A percentile compares a stretch with the other conserved stretches of the same genome.
These are phyloP conservation scores for Nemotelus pantherinus DNA, from an alignment of 2,888 invertebrate species.

Conservation along the genomic window DNA sequence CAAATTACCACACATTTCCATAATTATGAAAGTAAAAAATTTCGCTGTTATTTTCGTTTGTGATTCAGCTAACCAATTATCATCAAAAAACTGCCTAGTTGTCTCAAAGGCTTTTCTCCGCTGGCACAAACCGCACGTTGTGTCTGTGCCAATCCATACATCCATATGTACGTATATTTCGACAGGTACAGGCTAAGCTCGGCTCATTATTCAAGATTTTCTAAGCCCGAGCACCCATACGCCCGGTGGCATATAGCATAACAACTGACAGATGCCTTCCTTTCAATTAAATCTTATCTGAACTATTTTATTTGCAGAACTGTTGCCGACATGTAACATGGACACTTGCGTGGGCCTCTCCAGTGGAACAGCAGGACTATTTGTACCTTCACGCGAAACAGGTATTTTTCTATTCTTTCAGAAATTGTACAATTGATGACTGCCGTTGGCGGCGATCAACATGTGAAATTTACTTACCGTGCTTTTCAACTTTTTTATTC, in stretches of 20 bases:
- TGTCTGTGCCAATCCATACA: too few species aligned
- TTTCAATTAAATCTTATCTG: neutral
- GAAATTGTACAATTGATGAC: constrained; percentile 14
- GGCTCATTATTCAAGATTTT: constrained; percentile 20
- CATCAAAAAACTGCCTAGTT: too few species aligned
- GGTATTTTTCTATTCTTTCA: constrained; percentile 52
- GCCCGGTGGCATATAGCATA: too few species aligned
- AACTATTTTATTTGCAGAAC: constrained; percentile 29
- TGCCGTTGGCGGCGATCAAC: constrained; percentile 25
- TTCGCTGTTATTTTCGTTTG: too few species aligned
- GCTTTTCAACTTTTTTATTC: neutral
- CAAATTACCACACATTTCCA: too few species aligned
- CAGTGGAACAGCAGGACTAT: constrained; percentile 63
- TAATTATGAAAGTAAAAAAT: too few species aligned
- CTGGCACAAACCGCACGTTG: too few species aligned
- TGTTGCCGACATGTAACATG: constrained; percentile 59
- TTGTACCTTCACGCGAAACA: constrained; percentile 56
- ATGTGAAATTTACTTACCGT: constrained; percentile 27
- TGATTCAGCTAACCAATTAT: too few species aligned
- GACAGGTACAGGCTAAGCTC: too few species aligned
- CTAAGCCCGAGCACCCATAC: neutral
- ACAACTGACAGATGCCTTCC: too few species aligned
- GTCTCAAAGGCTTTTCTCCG: too few species aligned
- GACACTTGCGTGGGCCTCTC: constrained; percentile 65
- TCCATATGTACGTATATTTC: too few species aligned